These are phyloP conservation scores for Lasioglossum baleicum DNA, from an alignment of 1,140 invertebrate species.

Conservation along the genomic window DNA sequence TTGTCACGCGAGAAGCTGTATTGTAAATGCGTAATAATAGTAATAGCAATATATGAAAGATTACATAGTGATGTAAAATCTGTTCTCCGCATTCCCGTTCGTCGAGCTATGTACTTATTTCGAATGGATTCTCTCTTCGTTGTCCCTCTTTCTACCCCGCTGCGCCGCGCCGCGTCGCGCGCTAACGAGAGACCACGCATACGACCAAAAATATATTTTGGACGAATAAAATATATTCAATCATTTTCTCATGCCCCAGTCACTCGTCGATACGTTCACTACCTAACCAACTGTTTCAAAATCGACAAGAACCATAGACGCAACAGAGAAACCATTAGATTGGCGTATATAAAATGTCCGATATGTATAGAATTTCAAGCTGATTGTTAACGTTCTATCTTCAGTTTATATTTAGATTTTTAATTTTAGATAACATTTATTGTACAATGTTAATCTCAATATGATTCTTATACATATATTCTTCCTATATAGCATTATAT, in stretches of 20 bases:
- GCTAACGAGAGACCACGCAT: background rate
- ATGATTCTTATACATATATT: too few species aligned
- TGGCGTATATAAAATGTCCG: too few species aligned
- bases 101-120: background rate
- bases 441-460: too few species aligned
- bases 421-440: too few species aligned
- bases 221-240: conserved; percentile 3
- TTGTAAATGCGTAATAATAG: conserved; percentile 27
- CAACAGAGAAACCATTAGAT: too few species aligned
- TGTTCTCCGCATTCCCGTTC: background rate
- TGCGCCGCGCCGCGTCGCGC: too few species aligned
- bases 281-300: background rate
- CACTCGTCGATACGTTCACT: background rate
- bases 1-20: conserved; percentile 21
- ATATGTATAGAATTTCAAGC: too few species aligned
- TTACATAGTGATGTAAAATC: background rate
- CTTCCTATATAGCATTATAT: too few species aligned
- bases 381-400: too few species aligned
- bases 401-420: too few species aligned
- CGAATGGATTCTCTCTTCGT: background rate
- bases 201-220: background rate
- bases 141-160: background rate
- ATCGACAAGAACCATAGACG: too few species aligned
- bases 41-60: conserved; percentile 22
- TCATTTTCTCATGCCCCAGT: background rate